phyloP scores from a whole-genome alignment of 2,113 vertebrate species.

The Promerops cafer region DNA sequence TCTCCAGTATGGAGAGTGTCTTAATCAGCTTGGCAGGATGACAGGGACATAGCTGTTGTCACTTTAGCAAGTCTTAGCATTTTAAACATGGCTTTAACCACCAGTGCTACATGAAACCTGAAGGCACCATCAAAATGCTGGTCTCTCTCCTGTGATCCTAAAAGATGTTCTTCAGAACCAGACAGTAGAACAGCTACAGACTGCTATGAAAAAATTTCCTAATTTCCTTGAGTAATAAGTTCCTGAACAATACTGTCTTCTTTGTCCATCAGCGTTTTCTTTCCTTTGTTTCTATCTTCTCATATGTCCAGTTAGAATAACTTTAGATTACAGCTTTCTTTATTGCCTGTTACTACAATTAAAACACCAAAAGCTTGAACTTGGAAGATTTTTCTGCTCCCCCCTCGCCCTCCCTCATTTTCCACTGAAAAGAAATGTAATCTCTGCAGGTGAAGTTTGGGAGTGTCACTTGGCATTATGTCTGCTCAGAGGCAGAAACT shows the following conservation, averaged over 20 bases:
- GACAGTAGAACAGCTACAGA: not conserved
- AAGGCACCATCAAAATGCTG: not conserved
- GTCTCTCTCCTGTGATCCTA: not conserved
- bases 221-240: not conserved
- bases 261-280: not conserved
- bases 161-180: not conserved
- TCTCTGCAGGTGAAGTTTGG: not conserved
- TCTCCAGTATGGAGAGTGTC: not conserved
- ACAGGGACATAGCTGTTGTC: not conserved
- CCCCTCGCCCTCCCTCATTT: not conserved
- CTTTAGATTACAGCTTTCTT: not conserved
- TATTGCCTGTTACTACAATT: not conserved
- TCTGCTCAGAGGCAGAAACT: not conserved
- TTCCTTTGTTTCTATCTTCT: not conserved
- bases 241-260: not conserved
- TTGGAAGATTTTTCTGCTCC: not conserved
- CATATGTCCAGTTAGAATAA: not conserved
- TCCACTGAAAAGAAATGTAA: not conserved
- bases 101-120: not conserved
- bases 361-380: not conserved
- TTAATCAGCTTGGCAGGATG: conserved; percentile 7
- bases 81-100: not conserved
- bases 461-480: not conserved
- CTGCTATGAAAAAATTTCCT: not conserved
- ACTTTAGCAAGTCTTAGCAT: not conserved